A percentile compares a stretch with the other conserved stretches of the same genome.
Evolutionary conservation across 2,113 vertebrate species (phyloP).

Genomic region (Lasiurus cinereus): DNA sequence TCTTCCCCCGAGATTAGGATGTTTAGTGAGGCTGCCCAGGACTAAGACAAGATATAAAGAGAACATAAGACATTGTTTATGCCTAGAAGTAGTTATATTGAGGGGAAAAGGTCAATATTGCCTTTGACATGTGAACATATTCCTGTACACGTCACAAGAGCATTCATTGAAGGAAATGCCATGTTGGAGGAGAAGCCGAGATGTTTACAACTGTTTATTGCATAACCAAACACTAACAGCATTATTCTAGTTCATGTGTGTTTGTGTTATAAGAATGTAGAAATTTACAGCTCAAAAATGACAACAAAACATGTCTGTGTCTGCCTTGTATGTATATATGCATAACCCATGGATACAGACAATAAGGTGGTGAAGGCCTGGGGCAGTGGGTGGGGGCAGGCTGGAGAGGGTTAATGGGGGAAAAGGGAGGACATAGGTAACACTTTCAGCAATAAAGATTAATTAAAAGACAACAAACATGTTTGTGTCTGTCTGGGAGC

Average conservation of each 20-base stretch:
- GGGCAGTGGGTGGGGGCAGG: too few relatives aligned
- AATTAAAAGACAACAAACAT: too few relatives aligned
- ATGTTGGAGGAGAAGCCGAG: too few relatives aligned
- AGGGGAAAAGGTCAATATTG: conserved; percentile 49
- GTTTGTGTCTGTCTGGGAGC: not conserved
- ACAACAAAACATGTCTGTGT: not conserved
- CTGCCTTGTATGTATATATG: too few relatives aligned
- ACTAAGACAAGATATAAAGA: conserved; percentile 53
- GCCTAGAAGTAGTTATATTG: conserved; percentile 42
- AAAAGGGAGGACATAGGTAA: too few relatives aligned
- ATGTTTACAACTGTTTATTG: not conserved
- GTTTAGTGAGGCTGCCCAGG: not conserved
- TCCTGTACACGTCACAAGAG: not conserved
- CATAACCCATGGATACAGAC: too few relatives aligned
- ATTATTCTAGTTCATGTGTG: conserved; percentile 50
- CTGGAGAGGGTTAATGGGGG: too few relatives aligned
- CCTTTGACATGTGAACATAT: conserved; percentile 48
- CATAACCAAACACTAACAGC: not conserved
- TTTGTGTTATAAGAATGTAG: not conserved
- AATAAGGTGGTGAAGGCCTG: too few relatives aligned
- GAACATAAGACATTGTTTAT: conserved; percentile 20
- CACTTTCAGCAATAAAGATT: too few relatives aligned
- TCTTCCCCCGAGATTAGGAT: conserved; percentile 39
- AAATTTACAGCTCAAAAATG: not conserved
- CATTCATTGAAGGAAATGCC: not conserved